phyloP scores from a whole-genome alignment of 1,140 invertebrate genomes.

The Pararge aegeria region DNA sequence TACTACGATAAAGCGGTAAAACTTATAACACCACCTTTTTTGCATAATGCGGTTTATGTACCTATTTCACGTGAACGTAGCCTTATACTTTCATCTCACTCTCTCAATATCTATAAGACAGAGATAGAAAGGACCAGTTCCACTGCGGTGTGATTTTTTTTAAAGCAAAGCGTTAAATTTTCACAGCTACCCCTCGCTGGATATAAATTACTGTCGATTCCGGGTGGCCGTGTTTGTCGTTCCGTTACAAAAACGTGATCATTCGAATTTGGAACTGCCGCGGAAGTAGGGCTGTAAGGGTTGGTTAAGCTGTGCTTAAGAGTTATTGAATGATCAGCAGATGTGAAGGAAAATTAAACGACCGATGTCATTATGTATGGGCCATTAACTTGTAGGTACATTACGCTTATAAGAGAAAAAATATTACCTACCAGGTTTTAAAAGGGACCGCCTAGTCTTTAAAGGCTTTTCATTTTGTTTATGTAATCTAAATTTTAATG shows the following conservation, averaged over 20 bases:
- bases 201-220: slow-evolving; percentile 74
- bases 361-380: slow-evolving; percentile 2
- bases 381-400: neutral
- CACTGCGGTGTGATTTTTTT: slow-evolving; percentile 63
- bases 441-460: neutral
- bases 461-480: too few species aligned
- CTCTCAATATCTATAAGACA: slow-evolving; percentile 41
- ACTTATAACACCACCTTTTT: too few species aligned
- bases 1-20: too few species aligned
- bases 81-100: slow-evolving; percentile 28
- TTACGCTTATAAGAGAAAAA: neutral
- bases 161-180: slow-evolving; percentile 60
- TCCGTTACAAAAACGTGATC: slow-evolving; percentile 61
- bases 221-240: slow-evolving; percentile 61
- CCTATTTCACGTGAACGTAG: neutral
- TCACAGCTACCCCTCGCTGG: slow-evolving; percentile 63
- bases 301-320: slow-evolving; percentile 46
- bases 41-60: too few species aligned
- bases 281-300: slow-evolving; percentile 71
- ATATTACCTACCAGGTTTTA: neutral
- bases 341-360: slow-evolving; percentile 33
- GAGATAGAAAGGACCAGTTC: slow-evolving; percentile 32
- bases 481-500: too few species aligned
- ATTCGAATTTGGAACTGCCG: slow-evolving; percentile 42
- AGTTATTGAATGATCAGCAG: slow-evolving; percentile 49